These are phyloP conservation scores for Argyrosomus regius DNA, from an alignment of 2,797 vertebrate species.

Conservation along the genomic window DNA sequence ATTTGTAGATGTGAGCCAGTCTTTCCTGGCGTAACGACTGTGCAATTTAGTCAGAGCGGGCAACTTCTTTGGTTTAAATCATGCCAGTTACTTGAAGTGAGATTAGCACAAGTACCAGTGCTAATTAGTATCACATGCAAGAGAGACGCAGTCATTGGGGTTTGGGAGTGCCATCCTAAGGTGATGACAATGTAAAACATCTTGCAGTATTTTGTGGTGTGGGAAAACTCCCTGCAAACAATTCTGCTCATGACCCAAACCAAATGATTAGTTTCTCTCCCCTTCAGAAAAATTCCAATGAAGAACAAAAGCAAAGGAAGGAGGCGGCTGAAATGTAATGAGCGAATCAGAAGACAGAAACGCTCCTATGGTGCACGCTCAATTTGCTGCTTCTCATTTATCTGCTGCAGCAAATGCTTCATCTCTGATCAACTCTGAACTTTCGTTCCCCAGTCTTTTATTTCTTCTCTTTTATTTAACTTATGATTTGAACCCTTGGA, in stretches of 20 bases:
- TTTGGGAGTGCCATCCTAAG: conserved; percentile 71
- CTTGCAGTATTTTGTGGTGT: conserved; percentile 84
- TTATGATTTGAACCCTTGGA: conserved; percentile 32
- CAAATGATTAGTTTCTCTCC: conserved; percentile 46
- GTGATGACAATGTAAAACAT: conserved; percentile 83
- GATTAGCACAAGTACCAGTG: conserved; percentile 74
- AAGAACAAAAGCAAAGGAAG: conserved; percentile 65
- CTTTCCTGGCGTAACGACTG: conserved; percentile 71
- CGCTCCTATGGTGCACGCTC: conserved; percentile 17
- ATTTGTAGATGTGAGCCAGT: conserved; percentile 57
- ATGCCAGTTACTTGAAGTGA: conserved; percentile 64
- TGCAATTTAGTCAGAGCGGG: conserved; percentile 56
- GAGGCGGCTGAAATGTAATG: conserved; percentile 48
- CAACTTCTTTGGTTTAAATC: conserved; percentile 55
- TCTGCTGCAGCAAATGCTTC: conserved; percentile 47
- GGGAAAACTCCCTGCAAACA: conserved; percentile 77
- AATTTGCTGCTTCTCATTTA: conserved; percentile 54
- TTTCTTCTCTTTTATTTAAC: conserved; percentile 38
- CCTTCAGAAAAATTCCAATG: conserved; percentile 54
- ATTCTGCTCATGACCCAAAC: conserved; percentile 62
- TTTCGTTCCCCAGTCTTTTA: conserved; percentile 27
- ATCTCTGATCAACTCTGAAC: conserved; percentile 50
- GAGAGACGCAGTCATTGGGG: conserved; percentile 56
- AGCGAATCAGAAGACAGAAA: conserved; percentile 48
- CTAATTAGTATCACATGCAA: conserved; percentile 82